phyloP scores from a whole-genome alignment of 2,113 vertebrate species.

The Danionella cerebrum region DNA sequence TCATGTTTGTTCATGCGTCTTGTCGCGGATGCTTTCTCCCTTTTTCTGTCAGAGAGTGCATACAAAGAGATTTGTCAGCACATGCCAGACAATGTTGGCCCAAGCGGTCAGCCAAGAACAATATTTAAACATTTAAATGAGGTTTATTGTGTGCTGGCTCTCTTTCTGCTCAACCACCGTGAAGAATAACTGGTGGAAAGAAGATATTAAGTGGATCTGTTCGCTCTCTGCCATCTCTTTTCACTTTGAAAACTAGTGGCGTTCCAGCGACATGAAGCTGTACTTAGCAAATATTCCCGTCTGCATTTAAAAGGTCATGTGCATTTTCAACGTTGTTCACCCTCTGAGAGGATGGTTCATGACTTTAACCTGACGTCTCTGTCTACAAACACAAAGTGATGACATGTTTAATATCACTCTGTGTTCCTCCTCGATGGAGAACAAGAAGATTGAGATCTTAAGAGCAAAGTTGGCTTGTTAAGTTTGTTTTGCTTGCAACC shows the following conservation, averaged over 20 bases:
- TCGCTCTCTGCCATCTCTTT: neutral
- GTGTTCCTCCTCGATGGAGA: neutral
- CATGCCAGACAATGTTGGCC: neutral
- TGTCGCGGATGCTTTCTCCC: constrained; percentile 6
- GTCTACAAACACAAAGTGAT: neutral
- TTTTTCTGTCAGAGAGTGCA: constrained; percentile 36
- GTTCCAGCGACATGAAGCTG: constrained; percentile 2
- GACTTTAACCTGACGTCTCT: neutral
- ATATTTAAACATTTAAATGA: constrained; percentile 43
- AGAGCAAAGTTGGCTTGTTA: neutral
- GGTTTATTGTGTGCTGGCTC: constrained; percentile 22
- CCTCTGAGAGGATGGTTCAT: neutral
- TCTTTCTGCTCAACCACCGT: constrained; percentile 21
- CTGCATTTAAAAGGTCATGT: constrained; percentile 29
- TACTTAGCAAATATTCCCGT: constrained; percentile 24
- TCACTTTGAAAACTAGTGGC: constrained; percentile 19
- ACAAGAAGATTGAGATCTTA: neutral
- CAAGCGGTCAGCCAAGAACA: constrained; percentile 29
- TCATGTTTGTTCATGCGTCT: neutral
- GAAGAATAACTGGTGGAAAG: constrained; percentile 24
- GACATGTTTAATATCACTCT: neutral
- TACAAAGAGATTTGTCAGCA: constrained; percentile 24
- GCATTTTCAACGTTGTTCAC: constrained; percentile 22
- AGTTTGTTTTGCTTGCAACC: neutral
- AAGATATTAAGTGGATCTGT: constrained; percentile 36